These are phyloP conservation scores for Yponomeuta evonymella DNA, from an alignment of 2,888 invertebrate species.

Conservation along the genomic window DNA sequence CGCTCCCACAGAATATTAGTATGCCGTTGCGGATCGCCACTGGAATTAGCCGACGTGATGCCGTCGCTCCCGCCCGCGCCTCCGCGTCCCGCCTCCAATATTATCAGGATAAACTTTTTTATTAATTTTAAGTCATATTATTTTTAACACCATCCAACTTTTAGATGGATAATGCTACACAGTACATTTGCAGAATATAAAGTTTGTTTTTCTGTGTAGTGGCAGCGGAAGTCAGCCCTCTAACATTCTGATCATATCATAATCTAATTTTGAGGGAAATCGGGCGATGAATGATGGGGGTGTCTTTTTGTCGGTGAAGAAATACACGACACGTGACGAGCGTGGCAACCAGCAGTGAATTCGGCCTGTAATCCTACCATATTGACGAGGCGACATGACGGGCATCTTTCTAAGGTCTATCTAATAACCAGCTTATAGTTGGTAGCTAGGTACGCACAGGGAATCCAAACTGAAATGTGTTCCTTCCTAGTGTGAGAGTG, in stretches of 20 bases:
- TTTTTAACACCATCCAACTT: conserved; percentile 13
- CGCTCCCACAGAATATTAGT: conserved; percentile 66
- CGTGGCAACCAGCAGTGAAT: conserved; percentile 34
- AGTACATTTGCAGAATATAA: conserved; percentile 3
- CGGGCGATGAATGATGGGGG: conserved; percentile 48
- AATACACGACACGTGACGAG: conserved; percentile 52
- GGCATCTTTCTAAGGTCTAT: conserved; percentile 24
- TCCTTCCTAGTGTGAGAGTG: neutral
- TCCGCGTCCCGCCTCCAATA: conserved; percentile 37
- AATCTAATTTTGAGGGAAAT: conserved; percentile 50
- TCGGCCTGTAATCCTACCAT: conserved; percentile 23
- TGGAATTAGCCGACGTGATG: conserved; percentile 70
- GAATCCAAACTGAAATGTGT: neutral
- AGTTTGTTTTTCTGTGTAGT: neutral
- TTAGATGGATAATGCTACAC: neutral
- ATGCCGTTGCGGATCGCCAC: conserved; percentile 61
- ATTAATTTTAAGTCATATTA: conserved; percentile 12
- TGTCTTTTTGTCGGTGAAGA: conserved; percentile 44
- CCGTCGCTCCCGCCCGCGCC: conserved; percentile 31
- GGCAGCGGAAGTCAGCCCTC: conserved; percentile 1
- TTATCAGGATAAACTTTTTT: conserved; percentile 36
- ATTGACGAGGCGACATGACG: conserved; percentile 29
- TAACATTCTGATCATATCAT: conserved; percentile 26
- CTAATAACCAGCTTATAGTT: neutral
- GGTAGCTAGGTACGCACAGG: neutral